Percentiles rank a stretch among this genome's conserved stretches.
These are phyloP conservation scores for Drosophila austrosaltans DNA, from an alignment of 2,888 invertebrate species.

Conservation along the genomic window DNA sequence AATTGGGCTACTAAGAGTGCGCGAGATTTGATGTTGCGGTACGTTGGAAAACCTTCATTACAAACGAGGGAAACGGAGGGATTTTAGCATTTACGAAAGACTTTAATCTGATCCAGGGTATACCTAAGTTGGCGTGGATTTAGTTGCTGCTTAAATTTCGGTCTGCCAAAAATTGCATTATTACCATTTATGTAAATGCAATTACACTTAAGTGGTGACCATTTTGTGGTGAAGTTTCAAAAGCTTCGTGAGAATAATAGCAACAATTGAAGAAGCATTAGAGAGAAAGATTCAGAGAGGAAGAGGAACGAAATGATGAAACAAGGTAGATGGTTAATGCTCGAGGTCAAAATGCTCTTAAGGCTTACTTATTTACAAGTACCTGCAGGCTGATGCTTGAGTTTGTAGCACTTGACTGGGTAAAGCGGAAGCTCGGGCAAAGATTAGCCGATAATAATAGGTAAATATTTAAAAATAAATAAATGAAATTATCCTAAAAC, in stretches of 20 bases:
- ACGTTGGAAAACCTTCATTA: no score
- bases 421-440: background rate
- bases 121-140: no score
- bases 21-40: no score
- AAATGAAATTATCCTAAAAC: background rate
- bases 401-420: background rate
- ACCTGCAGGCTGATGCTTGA: background rate
- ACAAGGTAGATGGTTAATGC: conserved; percentile 36
- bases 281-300: background rate
- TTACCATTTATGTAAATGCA: conserved; percentile 53
- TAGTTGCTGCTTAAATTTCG: background rate
- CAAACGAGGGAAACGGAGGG: no score
- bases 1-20: no score
- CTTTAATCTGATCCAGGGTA: no score
- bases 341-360: conserved; percentile 13
- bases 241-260: conserved; percentile 31
- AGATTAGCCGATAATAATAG: background rate
- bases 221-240: conserved; percentile 39
- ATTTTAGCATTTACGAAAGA: no score
- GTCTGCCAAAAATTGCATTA: conserved; percentile 42
- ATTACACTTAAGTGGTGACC: conserved; percentile 47
- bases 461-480: background rate
- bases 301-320: background rate
- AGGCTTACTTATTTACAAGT: conserved; percentile 22
- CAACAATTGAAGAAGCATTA: conserved; percentile 29